Conservation (phyloP, 2,113 vertebrate genomes). For the Scatophagus argus region DNA sequence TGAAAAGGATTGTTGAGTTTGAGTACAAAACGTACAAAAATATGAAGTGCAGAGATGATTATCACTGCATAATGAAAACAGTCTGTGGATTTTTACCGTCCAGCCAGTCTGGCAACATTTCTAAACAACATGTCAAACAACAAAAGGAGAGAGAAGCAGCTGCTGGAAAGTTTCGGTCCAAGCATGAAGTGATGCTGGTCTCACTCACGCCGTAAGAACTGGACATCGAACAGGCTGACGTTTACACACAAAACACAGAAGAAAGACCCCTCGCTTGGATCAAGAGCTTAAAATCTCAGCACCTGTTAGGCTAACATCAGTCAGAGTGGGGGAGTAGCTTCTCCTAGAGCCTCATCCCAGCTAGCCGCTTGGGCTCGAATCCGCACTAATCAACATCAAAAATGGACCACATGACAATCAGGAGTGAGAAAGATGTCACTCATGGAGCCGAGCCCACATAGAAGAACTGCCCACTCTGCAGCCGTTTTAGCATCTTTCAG, state of each 20-base stretch:
- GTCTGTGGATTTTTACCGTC: neutral
- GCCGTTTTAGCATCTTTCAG: neutral
- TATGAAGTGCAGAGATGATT: neutral
- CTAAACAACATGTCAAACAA: neutral
- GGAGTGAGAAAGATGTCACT: too few species aligned
- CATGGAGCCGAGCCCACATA: neutral
- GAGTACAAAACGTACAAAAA: neutral
- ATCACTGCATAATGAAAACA: neutral
- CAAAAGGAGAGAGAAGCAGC: neutral
- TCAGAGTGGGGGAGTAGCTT: too few species aligned
- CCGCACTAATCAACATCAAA: neutral
- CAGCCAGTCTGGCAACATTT: neutral
- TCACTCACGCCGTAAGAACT: too few species aligned
- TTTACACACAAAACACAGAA: neutral
- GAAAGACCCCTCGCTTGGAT: too few species aligned
- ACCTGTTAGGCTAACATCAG: too few species aligned
- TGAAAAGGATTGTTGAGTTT: neutral
- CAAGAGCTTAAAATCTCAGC: too few species aligned
- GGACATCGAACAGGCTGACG: neutral
- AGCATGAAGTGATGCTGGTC: neutral
- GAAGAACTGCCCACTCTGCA: neutral
- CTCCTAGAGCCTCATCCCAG: too few species aligned
- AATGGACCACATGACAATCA: too few species aligned
- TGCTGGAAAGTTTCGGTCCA: rapidly evolving
- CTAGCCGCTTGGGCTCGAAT: too few species aligned